These are phyloP conservation scores for Saturnia pavonia DNA, from an alignment of 2,888 invertebrate genomes.

Conservation along the genomic window DNA sequence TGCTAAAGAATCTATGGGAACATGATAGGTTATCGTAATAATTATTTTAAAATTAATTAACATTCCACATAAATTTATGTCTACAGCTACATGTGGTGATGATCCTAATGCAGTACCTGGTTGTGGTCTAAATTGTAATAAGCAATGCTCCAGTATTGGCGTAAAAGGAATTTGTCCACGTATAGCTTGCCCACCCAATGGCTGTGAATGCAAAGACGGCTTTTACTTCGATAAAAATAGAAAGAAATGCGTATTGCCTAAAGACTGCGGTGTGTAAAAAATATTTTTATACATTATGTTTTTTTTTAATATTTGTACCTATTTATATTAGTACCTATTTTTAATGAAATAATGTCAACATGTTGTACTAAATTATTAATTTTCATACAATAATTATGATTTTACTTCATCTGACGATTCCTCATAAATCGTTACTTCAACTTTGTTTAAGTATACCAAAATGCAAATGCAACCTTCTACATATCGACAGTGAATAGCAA, in stretches of 20 bases:
- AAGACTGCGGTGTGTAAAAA: slow-evolving; percentile 39
- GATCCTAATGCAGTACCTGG: slow-evolving; percentile 38
- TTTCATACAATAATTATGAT: no score
- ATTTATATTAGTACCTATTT: no score
- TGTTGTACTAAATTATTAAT: no score
- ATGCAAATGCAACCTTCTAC: no score
- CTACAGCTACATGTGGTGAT: slow-evolving; percentile 36
- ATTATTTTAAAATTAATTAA: background rate
- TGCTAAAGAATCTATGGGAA: background rate
- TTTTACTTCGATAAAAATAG: slow-evolving; percentile 28
- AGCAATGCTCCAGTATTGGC: slow-evolving; percentile 34
- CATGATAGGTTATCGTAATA: background rate
- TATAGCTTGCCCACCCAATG: slow-evolving; percentile 28
- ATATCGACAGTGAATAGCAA: no score
- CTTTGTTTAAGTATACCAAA: no score
- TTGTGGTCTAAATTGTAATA: slow-evolving; percentile 40
- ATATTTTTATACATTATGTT: background rate
- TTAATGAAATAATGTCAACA: no score
- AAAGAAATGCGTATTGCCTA: slow-evolving; percentile 33
- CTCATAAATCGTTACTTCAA: no score
- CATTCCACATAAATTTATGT: background rate
- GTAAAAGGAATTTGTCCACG: slow-evolving; percentile 24
- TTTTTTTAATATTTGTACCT: background rate
- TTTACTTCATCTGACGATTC: no score
- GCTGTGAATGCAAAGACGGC: slow-evolving; percentile 36